Conservation (phyloP, 1,140 invertebrate genomes). For the Bombus breviceps region DNA sequence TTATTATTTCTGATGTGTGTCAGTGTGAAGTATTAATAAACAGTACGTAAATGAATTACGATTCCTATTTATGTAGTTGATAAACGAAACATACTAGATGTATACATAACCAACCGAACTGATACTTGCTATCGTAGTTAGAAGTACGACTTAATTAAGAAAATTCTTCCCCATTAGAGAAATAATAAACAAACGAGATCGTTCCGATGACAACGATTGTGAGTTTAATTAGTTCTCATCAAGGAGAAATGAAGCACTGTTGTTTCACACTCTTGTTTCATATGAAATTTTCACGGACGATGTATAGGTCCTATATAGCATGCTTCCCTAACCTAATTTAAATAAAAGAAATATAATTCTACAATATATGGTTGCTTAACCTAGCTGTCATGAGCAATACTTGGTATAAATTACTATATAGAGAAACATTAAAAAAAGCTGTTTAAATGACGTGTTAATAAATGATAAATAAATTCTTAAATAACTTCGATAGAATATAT, state of each 20-base stretch:
- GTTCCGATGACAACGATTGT: background rate
- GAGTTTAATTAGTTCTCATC: background rate
- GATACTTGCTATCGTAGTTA: background rate
- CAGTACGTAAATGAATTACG: background rate
- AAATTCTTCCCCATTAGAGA: background rate
- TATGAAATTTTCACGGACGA: conserved; percentile 1
- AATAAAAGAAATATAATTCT: too few species aligned
- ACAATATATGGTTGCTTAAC: too few species aligned
- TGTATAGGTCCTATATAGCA: too few species aligned
- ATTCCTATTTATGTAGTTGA: background rate
- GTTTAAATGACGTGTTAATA: too few species aligned
- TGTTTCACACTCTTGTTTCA: too few species aligned
- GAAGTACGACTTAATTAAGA: background rate
- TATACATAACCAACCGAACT: background rate
- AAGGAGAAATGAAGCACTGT: background rate
- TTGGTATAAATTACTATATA: too few species aligned
- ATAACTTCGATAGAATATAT: too few species aligned
- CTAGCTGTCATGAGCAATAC: too few species aligned
- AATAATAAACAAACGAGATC: background rate
- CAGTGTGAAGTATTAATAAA: background rate
- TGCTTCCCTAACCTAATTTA: background rate
- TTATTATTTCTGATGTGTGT: too few species aligned
- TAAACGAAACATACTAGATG: background rate
- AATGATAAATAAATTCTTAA: too few species aligned
- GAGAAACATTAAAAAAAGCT: too few species aligned